Evolutionary conservation across 1,140 invertebrate species (phyloP).

Genomic region (Probaryconus sp.): DNA sequence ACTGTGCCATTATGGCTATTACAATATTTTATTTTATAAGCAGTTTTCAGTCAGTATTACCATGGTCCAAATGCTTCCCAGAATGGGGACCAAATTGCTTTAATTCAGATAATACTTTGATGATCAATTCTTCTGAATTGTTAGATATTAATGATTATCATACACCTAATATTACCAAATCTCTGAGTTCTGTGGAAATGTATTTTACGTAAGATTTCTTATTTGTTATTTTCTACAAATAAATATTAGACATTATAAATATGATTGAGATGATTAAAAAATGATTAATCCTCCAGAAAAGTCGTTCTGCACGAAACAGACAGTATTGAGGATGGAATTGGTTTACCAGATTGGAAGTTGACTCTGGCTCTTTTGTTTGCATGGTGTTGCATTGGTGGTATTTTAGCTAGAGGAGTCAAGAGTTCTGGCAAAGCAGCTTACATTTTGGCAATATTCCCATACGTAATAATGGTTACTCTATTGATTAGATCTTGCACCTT

Average conservation of each 20-base stretch:
- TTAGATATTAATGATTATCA: slow-evolving; percentile 21
- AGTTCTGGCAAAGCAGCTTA: slow-evolving; percentile 87
- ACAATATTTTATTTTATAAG: slow-evolving; percentile 86
- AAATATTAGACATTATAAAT: no score
- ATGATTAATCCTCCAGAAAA: slow-evolving; percentile 79
- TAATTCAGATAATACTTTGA: slow-evolving; percentile 56
- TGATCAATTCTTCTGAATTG: slow-evolving; percentile 37
- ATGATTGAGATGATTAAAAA: no score
- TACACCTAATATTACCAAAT: slow-evolving; percentile 56
- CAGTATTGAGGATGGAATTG: slow-evolving; percentile 84
- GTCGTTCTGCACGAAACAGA: slow-evolving; percentile 82
- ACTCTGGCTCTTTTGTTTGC: slow-evolving; percentile 84
- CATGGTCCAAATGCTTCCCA: slow-evolving; percentile 83
- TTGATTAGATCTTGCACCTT: slow-evolving; percentile 86
- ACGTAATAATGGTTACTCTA: slow-evolving; percentile 86
- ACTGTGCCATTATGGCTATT: slow-evolving; percentile 89
- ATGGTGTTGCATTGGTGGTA: slow-evolving; percentile 87
- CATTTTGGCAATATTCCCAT: slow-evolving; percentile 90
- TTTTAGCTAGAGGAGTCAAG: slow-evolving; percentile 87
- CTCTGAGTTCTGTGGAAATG: slow-evolving; percentile 79
- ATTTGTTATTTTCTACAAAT: no score
- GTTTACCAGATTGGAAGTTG: slow-evolving; percentile 85
- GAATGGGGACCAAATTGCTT: slow-evolving; percentile 80
- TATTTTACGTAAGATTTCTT: slow-evolving; percentile 80
- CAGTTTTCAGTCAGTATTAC: slow-evolving; percentile 82